Evolutionary conservation across 2,797 vertebrate genomes (phyloP).

Genomic region (Mormyrus hasselquistii): DNA sequence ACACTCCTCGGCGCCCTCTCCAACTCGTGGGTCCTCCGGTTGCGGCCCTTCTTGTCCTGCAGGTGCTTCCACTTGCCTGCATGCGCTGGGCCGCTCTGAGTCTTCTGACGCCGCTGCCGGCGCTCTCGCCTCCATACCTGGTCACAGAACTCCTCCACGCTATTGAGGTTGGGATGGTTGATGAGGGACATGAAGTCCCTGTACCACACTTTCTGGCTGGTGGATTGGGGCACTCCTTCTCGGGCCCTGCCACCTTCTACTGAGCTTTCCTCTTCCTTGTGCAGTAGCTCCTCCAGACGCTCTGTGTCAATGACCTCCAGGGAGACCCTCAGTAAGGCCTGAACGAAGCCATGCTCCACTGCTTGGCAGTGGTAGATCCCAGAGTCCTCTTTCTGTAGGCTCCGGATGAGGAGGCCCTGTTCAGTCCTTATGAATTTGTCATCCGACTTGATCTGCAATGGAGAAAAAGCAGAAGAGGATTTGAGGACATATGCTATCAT

Average conservation of each 20-base stretch:
- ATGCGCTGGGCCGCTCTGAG: constrained; percentile 62
- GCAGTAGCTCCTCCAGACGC: constrained; percentile 82
- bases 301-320: constrained; percentile 88
- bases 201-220: constrained; percentile 91
- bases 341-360: constrained; percentile 94
- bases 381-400: constrained; percentile 75
- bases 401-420: constrained; percentile 85
- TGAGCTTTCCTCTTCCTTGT: constrained; percentile 69
- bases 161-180: constrained; percentile 90
- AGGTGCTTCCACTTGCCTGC: constrained; percentile 90
- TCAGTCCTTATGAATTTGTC: constrained; percentile 82
- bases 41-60: constrained; percentile 97
- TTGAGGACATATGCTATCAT: background rate
- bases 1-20: constrained; percentile 95
- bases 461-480: background rate
- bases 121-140: constrained; percentile 96
- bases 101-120: constrained; percentile 83
- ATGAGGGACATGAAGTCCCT: constrained; percentile 96
- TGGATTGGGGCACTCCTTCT: constrained; percentile 66
- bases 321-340: constrained; percentile 84
- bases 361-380: constrained; percentile 88
- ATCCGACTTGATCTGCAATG: constrained; percentile 71
- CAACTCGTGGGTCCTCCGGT: constrained; percentile 97
- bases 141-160: constrained; percentile 96
- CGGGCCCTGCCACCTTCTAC: constrained; percentile 52